Percentiles rank a stretch among this genome's conserved stretches.
Evolutionary conservation across 2,113 vertebrate genomes (phyloP).

Genomic region (Lophura nycthemera): DNA sequence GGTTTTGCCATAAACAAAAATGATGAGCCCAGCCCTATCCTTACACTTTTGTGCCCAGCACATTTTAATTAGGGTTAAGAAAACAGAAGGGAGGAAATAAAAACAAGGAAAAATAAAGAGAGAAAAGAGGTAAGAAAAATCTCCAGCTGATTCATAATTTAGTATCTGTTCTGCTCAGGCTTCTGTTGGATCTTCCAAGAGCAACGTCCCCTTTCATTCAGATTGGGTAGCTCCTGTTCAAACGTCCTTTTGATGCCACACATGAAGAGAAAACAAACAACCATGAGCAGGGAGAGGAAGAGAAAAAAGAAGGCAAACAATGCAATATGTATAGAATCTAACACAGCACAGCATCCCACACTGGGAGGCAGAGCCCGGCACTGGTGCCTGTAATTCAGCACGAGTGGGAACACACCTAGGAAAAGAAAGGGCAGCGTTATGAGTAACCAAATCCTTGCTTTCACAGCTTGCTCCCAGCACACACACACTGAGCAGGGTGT

Average conservation of each 20-base stretch:
- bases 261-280: constrained; percentile 30
- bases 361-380: background rate
- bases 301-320: background rate
- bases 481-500: background rate
- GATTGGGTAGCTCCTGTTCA: constrained; percentile 22
- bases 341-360: background rate
- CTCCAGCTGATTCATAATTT: constrained; percentile 40
- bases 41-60: background rate
- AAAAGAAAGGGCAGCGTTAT: background rate
- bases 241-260: constrained; percentile 26
- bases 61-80: constrained; percentile 50
- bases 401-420: background rate
- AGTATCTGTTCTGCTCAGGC: constrained; percentile 8
- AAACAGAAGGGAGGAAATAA: background rate
- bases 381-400: background rate
- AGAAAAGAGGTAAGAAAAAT: constrained; percentile 1
- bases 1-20: constrained; percentile 38
- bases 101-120: background rate
- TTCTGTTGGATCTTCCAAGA: constrained; percentile 28
- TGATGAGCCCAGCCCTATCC: background rate
- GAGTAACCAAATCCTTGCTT: background rate
- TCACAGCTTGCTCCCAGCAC: background rate
- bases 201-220: background rate
- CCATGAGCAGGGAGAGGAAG: background rate
- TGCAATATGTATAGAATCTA: background rate